Base-by-base conservation (phyloP, 2,797 vertebrate species). In the Myripristis jacobus region DNA sequence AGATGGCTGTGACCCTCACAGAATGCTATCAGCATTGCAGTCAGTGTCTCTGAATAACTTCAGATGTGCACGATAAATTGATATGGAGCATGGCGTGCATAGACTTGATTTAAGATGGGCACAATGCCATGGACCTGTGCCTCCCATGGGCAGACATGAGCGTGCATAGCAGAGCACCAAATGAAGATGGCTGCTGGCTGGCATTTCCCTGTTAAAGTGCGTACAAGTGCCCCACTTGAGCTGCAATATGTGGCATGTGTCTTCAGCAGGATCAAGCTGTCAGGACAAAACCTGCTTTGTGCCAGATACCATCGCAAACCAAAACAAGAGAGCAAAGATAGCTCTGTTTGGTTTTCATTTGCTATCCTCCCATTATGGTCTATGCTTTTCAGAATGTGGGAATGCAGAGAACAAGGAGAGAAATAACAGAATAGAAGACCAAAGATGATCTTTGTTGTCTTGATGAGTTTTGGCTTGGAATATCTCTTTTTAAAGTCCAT, bases 191-290 rank as follows among this genome's bases (percentile, higher is more conserved):
- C 70, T 76, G 67, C 70, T 84, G 86, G 86, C 87, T 88, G 84
- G 48, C 86, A 90, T 89, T 89, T 88, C 65, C 53, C 79, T 79
- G 73, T 83, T 79, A 52, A 86, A 89, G 86, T 91, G 88, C 80
- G 68, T 70, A 60, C 62, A 79, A 89, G 84, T 79, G 86, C 60
- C 22, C 69, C 67, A 83, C 84, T 90, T 25, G 2, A 88, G 85
- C 74, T 68, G 70, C 75, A 83, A 81, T 78, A 85, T 86, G 87
- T 90, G 90, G 84, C 83, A 72, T 82, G 43, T 83, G 86, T 86
- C 75, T 34, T 12, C 69, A 85, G 66, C 83, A 85, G 84, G 76
- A 83, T 70, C 13, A n/a, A 75, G 63, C 81, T 89, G 82, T 88
- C 87, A 86, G 73, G 73, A 80, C 73, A 67, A 64, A 87, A 80